Percentiles rank a stretch among this genome's conserved stretches.
Evolutionary conservation across 2,888 invertebrate genomes (phyloP).

Genomic region (Rhagonycha fulva): DNA sequence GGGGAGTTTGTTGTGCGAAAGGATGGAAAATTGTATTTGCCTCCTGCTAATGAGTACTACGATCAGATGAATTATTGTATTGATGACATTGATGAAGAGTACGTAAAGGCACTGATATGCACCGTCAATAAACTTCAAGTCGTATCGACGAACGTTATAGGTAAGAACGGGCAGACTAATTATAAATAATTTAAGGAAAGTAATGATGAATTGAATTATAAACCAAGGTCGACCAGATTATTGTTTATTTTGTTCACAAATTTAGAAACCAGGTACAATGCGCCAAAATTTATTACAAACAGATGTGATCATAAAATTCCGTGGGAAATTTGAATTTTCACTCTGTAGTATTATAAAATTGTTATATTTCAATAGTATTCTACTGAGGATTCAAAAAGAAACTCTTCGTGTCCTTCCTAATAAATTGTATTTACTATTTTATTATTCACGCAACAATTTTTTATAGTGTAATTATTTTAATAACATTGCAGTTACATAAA

Average conservation of each 20-base stretch:
- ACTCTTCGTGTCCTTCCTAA: neutral
- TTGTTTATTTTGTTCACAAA: neutral
- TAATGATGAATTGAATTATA: neutral
- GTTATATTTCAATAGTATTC: neutral
- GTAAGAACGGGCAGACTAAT: neutral
- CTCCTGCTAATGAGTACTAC: neutral
- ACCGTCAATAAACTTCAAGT: neutral
- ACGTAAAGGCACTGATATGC: slow-evolving; percentile 8
- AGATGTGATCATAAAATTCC: neutral
- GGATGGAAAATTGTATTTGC: slow-evolving; percentile 2
- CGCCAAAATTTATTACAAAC: neutral
- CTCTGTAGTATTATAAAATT: neutral
- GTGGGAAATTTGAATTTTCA: neutral
- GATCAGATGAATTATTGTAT: slow-evolving; percentile 11
- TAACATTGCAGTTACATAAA: neutral
- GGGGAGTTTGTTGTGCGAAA: slow-evolving; percentile 3
- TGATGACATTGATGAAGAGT: slow-evolving; percentile 20
- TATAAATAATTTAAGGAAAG: neutral
- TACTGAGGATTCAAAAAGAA: neutral
- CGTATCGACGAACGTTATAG: neutral
- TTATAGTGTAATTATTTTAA: neutral
- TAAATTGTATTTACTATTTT: neutral
- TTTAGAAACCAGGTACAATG: neutral
- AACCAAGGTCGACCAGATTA: neutral
- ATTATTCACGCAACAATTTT: neutral